phyloP scores from a whole-genome alignment of 23 tunicate genomes.

The Oikopleura albicans region DNA sequence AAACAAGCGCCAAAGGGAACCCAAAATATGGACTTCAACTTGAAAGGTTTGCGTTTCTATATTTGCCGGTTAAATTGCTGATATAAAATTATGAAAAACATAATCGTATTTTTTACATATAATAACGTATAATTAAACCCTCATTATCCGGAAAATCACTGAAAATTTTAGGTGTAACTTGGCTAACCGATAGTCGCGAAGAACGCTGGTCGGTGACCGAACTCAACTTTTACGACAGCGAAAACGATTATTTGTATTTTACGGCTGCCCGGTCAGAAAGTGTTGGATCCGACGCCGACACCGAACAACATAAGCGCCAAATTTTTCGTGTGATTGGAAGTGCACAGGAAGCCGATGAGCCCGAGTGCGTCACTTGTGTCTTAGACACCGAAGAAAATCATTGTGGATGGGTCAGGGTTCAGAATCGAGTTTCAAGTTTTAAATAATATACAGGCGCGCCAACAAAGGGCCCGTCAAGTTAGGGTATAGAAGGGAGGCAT shows the following conservation, averaged over 20 bases:
- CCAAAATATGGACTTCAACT: too few relatives aligned
- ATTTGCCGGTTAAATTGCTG: too few relatives aligned
- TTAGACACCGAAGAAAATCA: constrained; percentile 28
- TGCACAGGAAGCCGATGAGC: too few relatives aligned
- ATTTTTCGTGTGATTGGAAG: constrained; percentile 6
- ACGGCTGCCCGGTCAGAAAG: constrained; percentile 30
- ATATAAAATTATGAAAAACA: too few relatives aligned
- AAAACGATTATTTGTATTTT: constrained; percentile 36
- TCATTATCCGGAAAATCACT: too few relatives aligned
- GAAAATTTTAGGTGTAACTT: constrained; percentile 29
- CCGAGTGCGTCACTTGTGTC: constrained; percentile 35
- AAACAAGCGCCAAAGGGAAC: background rate
- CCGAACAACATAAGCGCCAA: background rate
- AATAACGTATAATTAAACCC: too few relatives aligned
- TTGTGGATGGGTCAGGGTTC: constrained; percentile 52
- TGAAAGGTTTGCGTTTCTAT: too few relatives aligned
- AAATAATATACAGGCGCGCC: too few relatives aligned
- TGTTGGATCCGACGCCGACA: background rate
- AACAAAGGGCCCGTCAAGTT: too few relatives aligned
- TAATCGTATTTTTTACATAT: too few relatives aligned
- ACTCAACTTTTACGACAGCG: constrained; percentile 36
- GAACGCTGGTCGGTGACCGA: constrained; percentile 32
- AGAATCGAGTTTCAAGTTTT: too few relatives aligned
- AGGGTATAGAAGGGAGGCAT: too few relatives aligned
- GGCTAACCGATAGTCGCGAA: constrained; percentile 30